A percentile compares a stretch with the other conserved stretches of the same genome.
Evolutionary conservation across 2,797 vertebrate genomes (phyloP).

Genomic region (Pelobates cultripes): DNA sequence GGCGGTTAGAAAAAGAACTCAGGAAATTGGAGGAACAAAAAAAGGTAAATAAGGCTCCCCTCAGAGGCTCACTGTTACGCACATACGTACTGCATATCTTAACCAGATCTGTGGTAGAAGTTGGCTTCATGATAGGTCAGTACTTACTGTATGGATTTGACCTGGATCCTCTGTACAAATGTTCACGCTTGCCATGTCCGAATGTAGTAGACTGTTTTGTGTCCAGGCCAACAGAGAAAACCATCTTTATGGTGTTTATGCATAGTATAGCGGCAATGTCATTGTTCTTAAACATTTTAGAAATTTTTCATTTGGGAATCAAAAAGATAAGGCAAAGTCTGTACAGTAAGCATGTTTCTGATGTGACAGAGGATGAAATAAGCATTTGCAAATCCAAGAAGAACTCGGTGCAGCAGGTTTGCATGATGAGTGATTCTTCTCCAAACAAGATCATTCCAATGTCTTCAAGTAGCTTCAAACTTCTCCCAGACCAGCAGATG

Average conservation of each 20-base stretch:
- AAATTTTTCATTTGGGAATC: conserved; percentile 89
- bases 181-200: conserved; percentile 86
- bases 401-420: conserved; percentile 78
- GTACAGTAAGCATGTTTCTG: conserved; percentile 65
- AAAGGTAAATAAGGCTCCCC: conserved; percentile 88
- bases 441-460: conserved; percentile 73
- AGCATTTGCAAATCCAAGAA: conserved; percentile 80
- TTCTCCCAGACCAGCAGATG: conserved; percentile 61
- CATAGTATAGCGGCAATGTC: conserved; percentile 88
- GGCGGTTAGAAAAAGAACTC: conserved; percentile 84
- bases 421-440: conserved; percentile 71
- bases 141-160: conserved; percentile 90
- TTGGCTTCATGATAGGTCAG: conserved; percentile 91
- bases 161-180: conserved; percentile 88
- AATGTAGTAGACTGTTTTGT: conserved; percentile 94
- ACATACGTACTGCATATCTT: conserved; percentile 94
- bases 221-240: conserved; percentile 93
- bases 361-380: conserved; percentile 70
- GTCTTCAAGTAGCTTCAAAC: conserved; percentile 66
- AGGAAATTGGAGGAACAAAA: conserved; percentile 89
- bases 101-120: conserved; percentile 87
- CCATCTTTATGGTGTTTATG: conserved; percentile 96
- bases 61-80: conserved; percentile 86
- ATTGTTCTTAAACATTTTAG: conserved; percentile 87
- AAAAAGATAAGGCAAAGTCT: conserved; percentile 84